These are phyloP conservation scores for Cololabis saira DNA, from an alignment of 2,113 vertebrate species.

Conservation along the genomic window DNA sequence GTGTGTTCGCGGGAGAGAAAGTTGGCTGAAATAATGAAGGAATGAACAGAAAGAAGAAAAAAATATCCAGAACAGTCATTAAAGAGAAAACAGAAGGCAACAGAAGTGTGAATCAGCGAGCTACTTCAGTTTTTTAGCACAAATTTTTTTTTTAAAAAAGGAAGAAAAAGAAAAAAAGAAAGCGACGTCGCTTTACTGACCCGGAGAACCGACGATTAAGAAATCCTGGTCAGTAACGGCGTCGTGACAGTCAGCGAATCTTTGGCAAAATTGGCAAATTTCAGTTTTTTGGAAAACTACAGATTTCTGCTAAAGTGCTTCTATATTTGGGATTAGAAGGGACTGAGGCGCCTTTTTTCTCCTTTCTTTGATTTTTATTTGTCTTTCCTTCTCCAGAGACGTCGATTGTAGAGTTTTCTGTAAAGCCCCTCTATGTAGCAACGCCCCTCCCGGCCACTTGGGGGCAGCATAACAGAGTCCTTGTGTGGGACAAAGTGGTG, in stretches of 20 bases:
- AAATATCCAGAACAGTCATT: conserved; percentile 1
- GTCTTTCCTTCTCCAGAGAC: no score
- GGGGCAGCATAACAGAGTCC: no score
- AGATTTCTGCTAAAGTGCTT: conserved; percentile 35
- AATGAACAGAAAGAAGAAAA: conserved; percentile 18
- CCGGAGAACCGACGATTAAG: neutral
- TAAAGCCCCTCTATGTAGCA: no score
- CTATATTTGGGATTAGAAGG: neutral
- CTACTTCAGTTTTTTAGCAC: neutral
- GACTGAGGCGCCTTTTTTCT: no score
- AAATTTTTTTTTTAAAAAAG: no score
- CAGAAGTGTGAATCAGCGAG: neutral
- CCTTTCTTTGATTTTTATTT: no score
- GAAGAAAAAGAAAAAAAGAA: no score
- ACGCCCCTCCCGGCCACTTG: no score
- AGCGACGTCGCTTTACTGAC: neutral
- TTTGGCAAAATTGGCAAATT: conserved; percentile 15
- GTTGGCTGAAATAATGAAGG: neutral
- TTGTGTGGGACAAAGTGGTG: no score
- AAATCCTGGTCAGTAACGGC: conserved; percentile 17
- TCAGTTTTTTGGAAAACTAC: conserved; percentile 19
- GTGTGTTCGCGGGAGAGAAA: neutral
- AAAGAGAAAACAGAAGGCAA: conserved; percentile 32
- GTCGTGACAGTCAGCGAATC: neutral
- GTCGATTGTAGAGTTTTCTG: no score